Evolutionary conservation across 2,797 vertebrate genomes (phyloP), one percentile per base, ranked within the genome.

Genomic region (Lutjanus argentimaculatus): DNA sequence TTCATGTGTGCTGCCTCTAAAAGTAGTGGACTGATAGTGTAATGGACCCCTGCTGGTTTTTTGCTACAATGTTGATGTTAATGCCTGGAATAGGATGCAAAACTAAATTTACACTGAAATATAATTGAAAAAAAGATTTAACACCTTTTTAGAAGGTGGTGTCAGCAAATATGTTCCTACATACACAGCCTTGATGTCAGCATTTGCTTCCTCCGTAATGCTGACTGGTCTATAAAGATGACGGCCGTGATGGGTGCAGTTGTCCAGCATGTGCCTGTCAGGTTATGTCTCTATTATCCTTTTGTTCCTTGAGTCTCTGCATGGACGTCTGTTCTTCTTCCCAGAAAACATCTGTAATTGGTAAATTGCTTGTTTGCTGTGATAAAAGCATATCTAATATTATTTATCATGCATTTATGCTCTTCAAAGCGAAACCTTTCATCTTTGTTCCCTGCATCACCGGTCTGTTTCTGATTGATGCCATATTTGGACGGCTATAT

Each of bases 401-500:
- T n/a, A 80, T 80, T 85, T 59, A 70, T 67, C 58, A 69, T 65
- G 30, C 17, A 11, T 80, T 87, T 21, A 65, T 30, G 42, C n/a
- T 46, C 83, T 73, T 92, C 88, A 92, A 90, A 93, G 91, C 64
- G 12, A 58, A 65, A 53, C 42, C 4, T 92, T 89, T 93, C 75
- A 92, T 94, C 87, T 85, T 75, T 74, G 19, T 57, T 65, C 25
- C 63, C 53, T 67, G 80, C 86, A 66, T 72, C 79, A 73, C 80
- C 79, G 58, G 72, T 77, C 56, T 83, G 67, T 67, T 75, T 77
- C 67, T 82, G 82, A 90, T n/a, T 86, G 67, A 84, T 85, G 72
- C 51, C 58, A 63, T 63, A 51, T 82, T 64, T 74, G 8, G 64
- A 42, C 14, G 40, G 19, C 25, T 72, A 55, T 67, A 71, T 71